Evolutionary conservation across 2,797 vertebrate genomes (phyloP).

Genomic region (Malacoraja senta): DNA sequence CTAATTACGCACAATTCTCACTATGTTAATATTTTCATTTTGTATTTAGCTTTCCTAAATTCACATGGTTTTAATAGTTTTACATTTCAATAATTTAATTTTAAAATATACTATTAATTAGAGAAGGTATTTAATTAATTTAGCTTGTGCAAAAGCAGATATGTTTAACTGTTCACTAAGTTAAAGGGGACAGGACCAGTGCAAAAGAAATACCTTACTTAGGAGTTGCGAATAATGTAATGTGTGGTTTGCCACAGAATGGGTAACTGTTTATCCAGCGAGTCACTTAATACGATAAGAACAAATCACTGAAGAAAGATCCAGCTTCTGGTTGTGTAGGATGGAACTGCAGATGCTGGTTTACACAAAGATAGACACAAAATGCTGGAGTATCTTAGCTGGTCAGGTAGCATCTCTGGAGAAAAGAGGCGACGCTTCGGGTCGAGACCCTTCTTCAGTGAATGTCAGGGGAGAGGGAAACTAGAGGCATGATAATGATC

Average conservation of each 20-base stretch:
- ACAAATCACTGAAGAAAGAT: neutral
- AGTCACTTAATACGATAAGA: neutral
- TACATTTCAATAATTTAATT: neutral
- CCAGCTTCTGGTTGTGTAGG: neutral
- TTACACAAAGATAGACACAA: no score
- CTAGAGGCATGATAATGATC: no score
- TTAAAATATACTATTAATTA: neutral
- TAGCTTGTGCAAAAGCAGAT: neutral
- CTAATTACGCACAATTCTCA: neutral
- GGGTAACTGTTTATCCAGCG: neutral
- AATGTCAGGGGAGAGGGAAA: no score
- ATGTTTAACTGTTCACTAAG: neutral
- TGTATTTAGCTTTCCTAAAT: neutral
- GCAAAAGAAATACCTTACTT: neutral
- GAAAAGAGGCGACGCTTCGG: no score
- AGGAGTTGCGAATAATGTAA: neutral
- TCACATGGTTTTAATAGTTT: neutral
- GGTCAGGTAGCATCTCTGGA: no score
- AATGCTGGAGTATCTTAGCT: no score
- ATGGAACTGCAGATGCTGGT: no score
- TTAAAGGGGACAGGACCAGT: neutral
- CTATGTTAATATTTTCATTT: neutral
- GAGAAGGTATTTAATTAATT: neutral
- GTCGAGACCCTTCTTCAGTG: no score
- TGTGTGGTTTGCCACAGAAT: neutral